Percentiles rank a stretch among this genome's conserved stretches.
phyloP scores from a whole-genome alignment of 1,140 invertebrate genomes.

The Drosophila nikananu region DNA sequence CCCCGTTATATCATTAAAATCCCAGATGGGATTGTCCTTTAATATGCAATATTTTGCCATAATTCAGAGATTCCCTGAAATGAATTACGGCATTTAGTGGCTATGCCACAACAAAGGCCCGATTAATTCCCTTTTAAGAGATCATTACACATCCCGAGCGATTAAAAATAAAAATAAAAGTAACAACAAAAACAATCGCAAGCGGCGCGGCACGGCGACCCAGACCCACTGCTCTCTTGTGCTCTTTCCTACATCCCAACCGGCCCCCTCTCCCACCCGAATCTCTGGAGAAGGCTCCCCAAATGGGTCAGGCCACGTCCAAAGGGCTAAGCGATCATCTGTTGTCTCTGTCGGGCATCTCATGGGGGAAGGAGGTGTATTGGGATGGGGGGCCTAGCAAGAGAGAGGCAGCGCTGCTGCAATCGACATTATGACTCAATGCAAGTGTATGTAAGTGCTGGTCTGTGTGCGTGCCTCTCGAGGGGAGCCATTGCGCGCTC shows the following conservation, averaged over 20 bases:
- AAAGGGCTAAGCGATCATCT: slow-evolving; percentile 79
- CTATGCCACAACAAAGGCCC: slow-evolving; percentile 24
- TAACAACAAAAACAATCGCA: slow-evolving; percentile 32
- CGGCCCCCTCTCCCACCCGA: not conserved
- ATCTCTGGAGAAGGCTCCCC: slow-evolving; percentile 54
- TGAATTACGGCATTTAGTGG: slow-evolving; percentile 22
- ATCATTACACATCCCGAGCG: slow-evolving; percentile 31
- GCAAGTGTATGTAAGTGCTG: slow-evolving; percentile 65
- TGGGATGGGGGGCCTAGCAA: not conserved
- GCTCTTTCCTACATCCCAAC: slow-evolving; percentile 23
- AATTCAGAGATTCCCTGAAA: slow-evolving; percentile 5
- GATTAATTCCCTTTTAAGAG: slow-evolving; percentile 47
- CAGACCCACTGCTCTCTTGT: slow-evolving; percentile 73
- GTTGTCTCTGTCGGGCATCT: slow-evolving; percentile 18
- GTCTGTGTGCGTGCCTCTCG: slow-evolving; percentile 13
- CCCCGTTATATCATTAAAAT: not conserved
- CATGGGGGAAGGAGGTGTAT: not conserved
- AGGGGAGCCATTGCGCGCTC: slow-evolving; percentile 5
- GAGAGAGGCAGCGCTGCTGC: slow-evolving; percentile 55
- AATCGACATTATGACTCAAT: slow-evolving; percentile 79
- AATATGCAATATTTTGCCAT: not conserved
- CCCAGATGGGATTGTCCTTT: not conserved
- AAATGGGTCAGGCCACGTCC: slow-evolving; percentile 78
- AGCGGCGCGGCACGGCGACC: slow-evolving; percentile 67
- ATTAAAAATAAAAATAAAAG: slow-evolving; percentile 53